Conservation (phyloP, 2,113 vertebrate species). For the Alexandromys fortis region DNA sequence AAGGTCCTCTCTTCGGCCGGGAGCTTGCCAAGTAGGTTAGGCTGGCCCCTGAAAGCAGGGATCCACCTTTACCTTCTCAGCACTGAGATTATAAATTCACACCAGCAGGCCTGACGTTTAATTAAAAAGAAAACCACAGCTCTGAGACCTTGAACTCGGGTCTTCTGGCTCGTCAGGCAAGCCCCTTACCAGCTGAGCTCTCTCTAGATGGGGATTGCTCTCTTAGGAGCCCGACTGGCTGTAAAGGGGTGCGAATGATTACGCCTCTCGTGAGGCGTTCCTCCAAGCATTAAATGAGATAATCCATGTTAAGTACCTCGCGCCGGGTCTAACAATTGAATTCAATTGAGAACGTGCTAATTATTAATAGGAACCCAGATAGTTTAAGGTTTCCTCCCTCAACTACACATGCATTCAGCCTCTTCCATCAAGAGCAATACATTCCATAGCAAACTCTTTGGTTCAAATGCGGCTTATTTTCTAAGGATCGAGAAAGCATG, state of each 20-base stretch:
- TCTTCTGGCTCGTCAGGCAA: not conserved
- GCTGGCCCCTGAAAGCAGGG: not conserved
- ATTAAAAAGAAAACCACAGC: not conserved
- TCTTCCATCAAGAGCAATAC: not conserved
- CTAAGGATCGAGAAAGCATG: not conserved
- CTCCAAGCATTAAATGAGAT: not conserved
- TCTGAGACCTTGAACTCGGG: not conserved
- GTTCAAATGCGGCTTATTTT: not conserved
- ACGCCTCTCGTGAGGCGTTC: not conserved
- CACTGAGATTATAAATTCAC: not conserved
- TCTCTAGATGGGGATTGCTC: too few species aligned
- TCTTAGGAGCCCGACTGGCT: not conserved
- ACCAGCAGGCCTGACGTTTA: not conserved
- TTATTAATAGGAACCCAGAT: conserved; percentile 16
- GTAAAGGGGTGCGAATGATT: not conserved
- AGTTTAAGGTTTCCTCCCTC: not conserved
- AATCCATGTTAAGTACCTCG: not conserved
- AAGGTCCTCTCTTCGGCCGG: not conserved
- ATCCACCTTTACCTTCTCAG: not conserved
- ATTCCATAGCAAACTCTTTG: not conserved
- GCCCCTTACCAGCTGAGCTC: not conserved
- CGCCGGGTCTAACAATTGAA: not conserved
- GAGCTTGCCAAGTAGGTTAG: not conserved
- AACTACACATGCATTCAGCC: not conserved
- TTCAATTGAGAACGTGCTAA: not conserved